Evolutionary conservation across 2,113 vertebrate species (phyloP), one percentile per base, ranked within the genome.

Genomic region (Marmota flaviventris): DNA sequence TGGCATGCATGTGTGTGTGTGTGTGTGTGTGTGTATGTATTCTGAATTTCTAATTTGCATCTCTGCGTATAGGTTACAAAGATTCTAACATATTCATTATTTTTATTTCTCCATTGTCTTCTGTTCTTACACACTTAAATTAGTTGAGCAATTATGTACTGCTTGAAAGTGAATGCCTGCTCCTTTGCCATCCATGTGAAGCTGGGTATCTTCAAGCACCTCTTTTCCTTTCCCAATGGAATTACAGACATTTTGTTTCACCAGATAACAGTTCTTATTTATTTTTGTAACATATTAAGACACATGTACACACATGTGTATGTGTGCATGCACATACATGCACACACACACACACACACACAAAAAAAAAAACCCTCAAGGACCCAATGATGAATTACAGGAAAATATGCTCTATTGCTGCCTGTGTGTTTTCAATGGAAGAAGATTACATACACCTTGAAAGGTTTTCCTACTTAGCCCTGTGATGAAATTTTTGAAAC

Each of bases 401-500:
- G 2, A 79, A 88, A 42, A 72, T 81, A 69, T 29, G 34, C 32
- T 34, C 17, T 13, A 22, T 29, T 81, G 27, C 20, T 70, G 86
- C 1, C 20, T 24, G 37, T 18, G 76, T 85, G 88, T 67, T 95
- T 84, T 85, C n/a, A 79, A 14, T 9, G 11, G 56, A 53, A 82
- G 34, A 82, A 89, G 12, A 87, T 17, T 37, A 39, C 7, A 48
- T 37, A 48, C 7, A 48, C 5, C 53, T 32, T 77, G 67, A 29
- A 65, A 56, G 24, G 1, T 45, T 89, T 78, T 91, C 32, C 53
- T 89, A 16, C 24, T 48, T 1, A 76, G 24, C 0, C 14, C 29
- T 73, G 37, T 9, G 16, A 29, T 86, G 79, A 89, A 25, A 91
- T 87, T 96, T 82, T 92, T 48, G 39, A 90, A 87, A 72, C 81